Percentiles rank a stretch among this genome's conserved stretches.
phyloP scores from a whole-genome alignment of 2,888 invertebrate species.

The Drosophila peninsularis region DNA sequence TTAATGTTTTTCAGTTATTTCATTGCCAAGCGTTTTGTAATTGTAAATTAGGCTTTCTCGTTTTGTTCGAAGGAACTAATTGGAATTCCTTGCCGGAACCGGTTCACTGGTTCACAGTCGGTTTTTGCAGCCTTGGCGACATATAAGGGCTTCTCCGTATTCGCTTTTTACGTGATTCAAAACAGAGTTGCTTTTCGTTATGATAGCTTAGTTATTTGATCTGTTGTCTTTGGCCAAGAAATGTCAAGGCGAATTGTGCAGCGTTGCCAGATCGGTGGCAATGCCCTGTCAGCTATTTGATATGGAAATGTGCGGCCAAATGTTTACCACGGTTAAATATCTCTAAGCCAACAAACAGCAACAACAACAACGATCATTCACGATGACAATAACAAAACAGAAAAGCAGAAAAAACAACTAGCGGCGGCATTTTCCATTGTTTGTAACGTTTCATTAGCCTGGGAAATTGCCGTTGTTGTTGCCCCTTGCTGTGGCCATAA shows the following conservation, averaged over 20 bases:
- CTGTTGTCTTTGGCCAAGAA: constrained; percentile 25
- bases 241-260: constrained; percentile 43
- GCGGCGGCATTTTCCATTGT: constrained; percentile 58
- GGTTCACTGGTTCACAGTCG: constrained; percentile 1
- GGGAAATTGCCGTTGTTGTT: constrained; percentile 40
- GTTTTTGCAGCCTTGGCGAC: neutral
- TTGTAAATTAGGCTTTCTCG: constrained; percentile 1
- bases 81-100: neutral
- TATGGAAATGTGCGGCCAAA: constrained; percentile 58
- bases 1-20: neutral
- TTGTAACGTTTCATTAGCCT: constrained; percentile 60
- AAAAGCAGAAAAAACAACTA: constrained; percentile 13
- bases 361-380: constrained; percentile 26
- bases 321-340: constrained; percentile 57
- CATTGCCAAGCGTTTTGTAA: neutral
- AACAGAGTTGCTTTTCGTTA: neutral
- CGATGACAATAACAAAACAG: constrained; percentile 29
- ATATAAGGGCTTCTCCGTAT: constrained; percentile 1
- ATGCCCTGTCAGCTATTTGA: constrained; percentile 54
- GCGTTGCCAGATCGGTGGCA: constrained; percentile 34
- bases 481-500: constrained; percentile 47
- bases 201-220: constrained; percentile 18
- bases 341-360: constrained; percentile 36
- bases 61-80: neutral
- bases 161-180: neutral